Evolutionary conservation across 2,888 invertebrate species (phyloP).

Genomic region (Dasysyrphus albostriatus): DNA sequence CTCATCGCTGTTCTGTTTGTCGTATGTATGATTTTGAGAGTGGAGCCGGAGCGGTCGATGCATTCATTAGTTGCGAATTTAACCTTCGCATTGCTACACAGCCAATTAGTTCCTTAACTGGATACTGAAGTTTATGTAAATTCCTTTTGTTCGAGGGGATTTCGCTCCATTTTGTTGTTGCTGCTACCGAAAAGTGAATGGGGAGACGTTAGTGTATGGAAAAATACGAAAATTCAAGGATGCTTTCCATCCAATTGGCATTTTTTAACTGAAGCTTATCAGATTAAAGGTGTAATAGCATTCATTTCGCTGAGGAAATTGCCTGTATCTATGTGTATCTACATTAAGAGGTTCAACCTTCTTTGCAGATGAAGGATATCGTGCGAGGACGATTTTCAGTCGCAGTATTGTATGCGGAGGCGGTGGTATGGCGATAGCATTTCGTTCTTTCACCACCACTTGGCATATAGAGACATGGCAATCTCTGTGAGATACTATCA

Average conservation of each 20-base stretch:
- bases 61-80: slow-evolving; percentile 68
- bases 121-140: slow-evolving; percentile 68
- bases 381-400: slow-evolving; percentile 32
- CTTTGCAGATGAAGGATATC: slow-evolving; percentile 13
- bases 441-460: slow-evolving; percentile 10
- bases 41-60: slow-evolving; percentile 50
- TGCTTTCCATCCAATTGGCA: slow-evolving; percentile 36
- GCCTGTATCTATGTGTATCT: slow-evolving; percentile 31
- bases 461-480: slow-evolving; percentile 43
- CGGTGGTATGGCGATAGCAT: no score
- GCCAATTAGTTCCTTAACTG: slow-evolving; percentile 64
- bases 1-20: not conserved
- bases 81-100: slow-evolving; percentile 67
- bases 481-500: slow-evolving; percentile 51
- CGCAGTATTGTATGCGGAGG: not conserved
- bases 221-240: slow-evolving; percentile 13
- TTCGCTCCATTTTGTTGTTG: not conserved
- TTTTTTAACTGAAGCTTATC: slow-evolving; percentile 36
- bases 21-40: slow-evolving; percentile 21
- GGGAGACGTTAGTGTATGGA: not conserved
- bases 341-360: slow-evolving; percentile 44
- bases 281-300: slow-evolving; percentile 25
- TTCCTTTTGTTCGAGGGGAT: slow-evolving; percentile 32
- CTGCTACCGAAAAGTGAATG: not conserved
- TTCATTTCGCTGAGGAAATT: slow-evolving; percentile 34